Evolutionary conservation across 2,797 vertebrate species (phyloP).

Genomic region (Pseudocheirus occidentalis): DNA sequence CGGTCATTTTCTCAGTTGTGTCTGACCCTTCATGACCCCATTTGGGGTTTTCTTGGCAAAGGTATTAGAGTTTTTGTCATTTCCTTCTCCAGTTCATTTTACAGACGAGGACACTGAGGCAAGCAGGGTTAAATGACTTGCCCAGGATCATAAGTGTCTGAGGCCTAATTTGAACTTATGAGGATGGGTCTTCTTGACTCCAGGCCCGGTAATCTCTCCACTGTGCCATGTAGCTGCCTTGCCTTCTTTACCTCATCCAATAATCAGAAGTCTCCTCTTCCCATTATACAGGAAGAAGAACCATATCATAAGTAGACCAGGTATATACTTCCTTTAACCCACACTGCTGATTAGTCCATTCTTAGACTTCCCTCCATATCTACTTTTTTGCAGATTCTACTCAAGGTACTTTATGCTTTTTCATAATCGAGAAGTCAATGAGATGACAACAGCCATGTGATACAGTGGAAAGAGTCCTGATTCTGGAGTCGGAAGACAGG

Average conservation of each 20-base stretch:
- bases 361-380: background rate
- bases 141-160: no score
- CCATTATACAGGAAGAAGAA: background rate
- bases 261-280: background rate
- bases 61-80: no score
- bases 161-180: no score
- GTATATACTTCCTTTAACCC: background rate
- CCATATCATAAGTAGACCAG: background rate
- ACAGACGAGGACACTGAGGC: no score
- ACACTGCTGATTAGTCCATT: background rate
- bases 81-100: no score
- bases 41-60: no score
- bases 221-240: no score
- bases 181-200: no score
- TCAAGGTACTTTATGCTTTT: background rate
- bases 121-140: no score
- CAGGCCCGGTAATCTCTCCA: no score
- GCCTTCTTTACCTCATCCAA: background rate
- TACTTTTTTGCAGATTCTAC: background rate
- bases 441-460: background rate
- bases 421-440: background rate
- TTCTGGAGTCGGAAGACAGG: background rate
- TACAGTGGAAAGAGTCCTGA: background rate
- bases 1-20: background rate
- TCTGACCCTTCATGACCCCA: no score